phyloP scores from a whole-genome alignment of 1,140 invertebrate species.

The Lamellibrachia luymesi region DNA sequence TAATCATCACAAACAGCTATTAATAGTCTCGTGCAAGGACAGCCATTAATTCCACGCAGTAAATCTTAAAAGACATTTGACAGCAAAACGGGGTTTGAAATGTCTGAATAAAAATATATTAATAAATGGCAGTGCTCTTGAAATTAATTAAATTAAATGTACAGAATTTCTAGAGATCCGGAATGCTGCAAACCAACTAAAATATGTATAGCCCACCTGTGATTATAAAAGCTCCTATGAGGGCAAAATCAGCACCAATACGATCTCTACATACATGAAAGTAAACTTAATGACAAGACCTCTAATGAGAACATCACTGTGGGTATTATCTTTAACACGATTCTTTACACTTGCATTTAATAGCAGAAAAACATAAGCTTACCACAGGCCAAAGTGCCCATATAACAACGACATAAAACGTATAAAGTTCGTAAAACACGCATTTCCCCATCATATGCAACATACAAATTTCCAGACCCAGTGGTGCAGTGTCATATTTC shows the following conservation, averaged over 20 bases:
- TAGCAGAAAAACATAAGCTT: background rate
- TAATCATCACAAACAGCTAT: background rate
- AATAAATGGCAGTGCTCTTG: background rate
- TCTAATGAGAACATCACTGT: background rate
- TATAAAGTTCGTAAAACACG: background rate
- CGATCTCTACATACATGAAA: background rate
- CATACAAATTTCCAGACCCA: background rate
- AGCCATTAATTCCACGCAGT: background rate
- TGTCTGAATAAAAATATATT: background rate
- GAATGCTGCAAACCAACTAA: background rate
- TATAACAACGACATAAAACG: background rate
- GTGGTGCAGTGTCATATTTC: background rate
- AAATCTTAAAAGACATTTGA: background rate
- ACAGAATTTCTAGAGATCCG: background rate
- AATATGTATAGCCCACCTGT: background rate
- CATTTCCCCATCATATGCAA: background rate
- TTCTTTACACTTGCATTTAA: background rate
- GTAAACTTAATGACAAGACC: background rate
- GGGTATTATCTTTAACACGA: background rate
- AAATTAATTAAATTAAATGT: background rate
- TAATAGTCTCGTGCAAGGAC: background rate
- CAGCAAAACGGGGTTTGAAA: background rate
- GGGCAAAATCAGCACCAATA: background rate
- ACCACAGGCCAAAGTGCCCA: background rate
- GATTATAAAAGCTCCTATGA: background rate